Percentiles rank a stretch among this genome's conserved stretches.
Evolutionary conservation across 2,888 invertebrate genomes (phyloP).

Genomic region (Catocala nupta): DNA sequence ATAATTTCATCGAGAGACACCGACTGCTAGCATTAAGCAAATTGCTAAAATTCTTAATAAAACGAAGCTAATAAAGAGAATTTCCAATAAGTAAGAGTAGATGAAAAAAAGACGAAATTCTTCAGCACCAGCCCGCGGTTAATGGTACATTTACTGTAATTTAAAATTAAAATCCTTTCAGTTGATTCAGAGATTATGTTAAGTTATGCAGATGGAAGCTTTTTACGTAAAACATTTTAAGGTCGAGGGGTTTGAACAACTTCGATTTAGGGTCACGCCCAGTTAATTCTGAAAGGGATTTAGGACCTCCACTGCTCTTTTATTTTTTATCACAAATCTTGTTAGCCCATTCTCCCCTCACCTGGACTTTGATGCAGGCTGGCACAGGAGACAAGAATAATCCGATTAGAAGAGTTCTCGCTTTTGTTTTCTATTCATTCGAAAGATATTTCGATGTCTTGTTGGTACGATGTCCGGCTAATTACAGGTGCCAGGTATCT

Average conservation of each 20-base stretch:
- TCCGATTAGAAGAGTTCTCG: too few species aligned
- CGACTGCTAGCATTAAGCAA: slow-evolving; percentile 7
- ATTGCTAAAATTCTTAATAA: slow-evolving; percentile 7
- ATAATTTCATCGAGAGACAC: not conserved
- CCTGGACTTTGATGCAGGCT: slow-evolving; percentile 7
- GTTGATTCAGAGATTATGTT: slow-evolving; percentile 81
- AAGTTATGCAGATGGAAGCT: slow-evolving; percentile 79
- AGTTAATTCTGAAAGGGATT: slow-evolving; percentile 46
- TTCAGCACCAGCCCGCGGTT: slow-evolving; percentile 53
- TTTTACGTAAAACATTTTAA: slow-evolving; percentile 65
- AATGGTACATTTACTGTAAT: slow-evolving; percentile 69
- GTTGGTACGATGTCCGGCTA: too few species aligned
- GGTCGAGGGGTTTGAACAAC: slow-evolving; percentile 38
- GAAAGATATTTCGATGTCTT: too few species aligned
- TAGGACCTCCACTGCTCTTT: slow-evolving; percentile 15
- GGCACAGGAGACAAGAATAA: not conserved
- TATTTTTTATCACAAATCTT: slow-evolving; percentile 27
- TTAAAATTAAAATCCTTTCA: slow-evolving; percentile 82
- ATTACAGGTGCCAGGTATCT: too few species aligned
- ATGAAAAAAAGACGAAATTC: slow-evolving; percentile 50
- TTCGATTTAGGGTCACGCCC: slow-evolving; percentile 44
- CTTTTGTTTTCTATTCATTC: too few species aligned
- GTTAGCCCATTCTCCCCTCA: slow-evolving; percentile 18
- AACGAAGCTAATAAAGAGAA: slow-evolving; percentile 22
- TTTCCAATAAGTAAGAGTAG: slow-evolving; percentile 26